Conservation (phyloP, 2,888 invertebrate species). For the Acrobasis repandana region DNA sequence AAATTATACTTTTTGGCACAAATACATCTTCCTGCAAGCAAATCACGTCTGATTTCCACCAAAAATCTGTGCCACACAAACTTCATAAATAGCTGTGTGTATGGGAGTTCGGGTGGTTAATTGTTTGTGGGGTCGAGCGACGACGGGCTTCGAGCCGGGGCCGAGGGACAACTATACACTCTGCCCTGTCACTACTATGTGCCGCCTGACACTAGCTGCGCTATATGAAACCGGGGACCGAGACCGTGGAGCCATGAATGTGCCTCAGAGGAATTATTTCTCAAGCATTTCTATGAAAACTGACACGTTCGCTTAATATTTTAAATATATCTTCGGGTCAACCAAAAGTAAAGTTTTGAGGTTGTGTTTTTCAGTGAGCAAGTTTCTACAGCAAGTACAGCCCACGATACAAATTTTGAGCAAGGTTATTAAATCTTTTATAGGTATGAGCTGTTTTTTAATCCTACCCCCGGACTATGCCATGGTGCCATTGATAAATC, state of each 20-base stretch:
- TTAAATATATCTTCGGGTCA: no score
- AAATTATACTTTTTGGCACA: no score
- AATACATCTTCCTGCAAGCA: background rate
- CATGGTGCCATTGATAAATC: no score
- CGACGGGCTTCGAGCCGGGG: slow-evolving; percentile 36
- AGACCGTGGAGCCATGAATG: slow-evolving; percentile 34
- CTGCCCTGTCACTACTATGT: slow-evolving; percentile 28
- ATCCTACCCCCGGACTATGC: no score
- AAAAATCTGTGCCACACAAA: slow-evolving; percentile 28
- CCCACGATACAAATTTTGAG: no score
- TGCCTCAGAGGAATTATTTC: slow-evolving; percentile 8
- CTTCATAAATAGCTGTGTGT: slow-evolving; percentile 10
- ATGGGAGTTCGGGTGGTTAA: slow-evolving; percentile 50
- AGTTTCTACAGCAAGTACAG: no score
- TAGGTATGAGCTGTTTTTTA: no score
- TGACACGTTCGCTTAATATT: background rate
- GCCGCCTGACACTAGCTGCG: slow-evolving; percentile 18
- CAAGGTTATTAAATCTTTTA: no score
- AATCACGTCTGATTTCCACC: background rate
- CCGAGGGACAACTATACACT: slow-evolving; percentile 39
- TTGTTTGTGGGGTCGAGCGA: slow-evolving; percentile 50
- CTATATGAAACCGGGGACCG: slow-evolving; percentile 34
- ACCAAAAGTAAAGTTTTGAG: no score
- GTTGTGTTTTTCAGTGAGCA: no score
- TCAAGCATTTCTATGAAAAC: background rate